Evolutionary conservation across 2,797 vertebrate species (phyloP).

Genomic region (Arremon brunneinucha): DNA sequence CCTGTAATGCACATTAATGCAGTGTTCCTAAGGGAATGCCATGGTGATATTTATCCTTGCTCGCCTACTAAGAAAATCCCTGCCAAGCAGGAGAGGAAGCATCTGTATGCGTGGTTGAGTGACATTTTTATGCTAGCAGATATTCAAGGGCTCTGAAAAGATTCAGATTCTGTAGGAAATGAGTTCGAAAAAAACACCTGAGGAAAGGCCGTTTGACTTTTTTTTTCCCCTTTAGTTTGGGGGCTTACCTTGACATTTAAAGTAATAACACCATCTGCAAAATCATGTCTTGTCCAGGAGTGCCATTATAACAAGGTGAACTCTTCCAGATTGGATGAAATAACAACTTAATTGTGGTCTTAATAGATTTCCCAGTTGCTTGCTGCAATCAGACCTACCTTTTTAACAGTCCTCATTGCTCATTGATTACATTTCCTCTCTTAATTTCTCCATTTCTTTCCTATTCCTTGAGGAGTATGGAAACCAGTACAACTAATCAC

Average conservation of each 20-base stretch:
- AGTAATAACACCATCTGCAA: conserved; percentile 8
- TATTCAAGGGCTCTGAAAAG: neutral
- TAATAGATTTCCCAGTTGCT: conserved; percentile 19
- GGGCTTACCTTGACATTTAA: conserved; percentile 21
- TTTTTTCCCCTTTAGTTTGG: neutral
- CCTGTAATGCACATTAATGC: neutral
- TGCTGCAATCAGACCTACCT: conserved; percentile 8
- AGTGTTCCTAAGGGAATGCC: conserved; percentile 25
- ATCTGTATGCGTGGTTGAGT: conserved; percentile 18
- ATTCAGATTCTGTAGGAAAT: conserved; percentile 10
- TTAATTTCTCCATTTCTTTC: conserved; percentile 50
- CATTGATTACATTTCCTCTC: conserved; percentile 46
- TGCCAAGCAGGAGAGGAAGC: conserved; percentile 37
- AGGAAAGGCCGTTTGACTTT: neutral
- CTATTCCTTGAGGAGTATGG: conserved; percentile 13
- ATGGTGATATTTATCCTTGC: conserved; percentile 55
- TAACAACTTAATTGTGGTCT: conserved; percentile 22
- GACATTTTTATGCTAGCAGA: conserved; percentile 14
- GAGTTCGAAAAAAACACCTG: conserved; percentile 10
- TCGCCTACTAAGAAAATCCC: neutral
- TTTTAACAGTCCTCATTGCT: neutral
- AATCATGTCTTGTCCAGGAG: neutral
- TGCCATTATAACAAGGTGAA: neutral
- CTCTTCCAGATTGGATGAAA: neutral
- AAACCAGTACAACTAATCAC: conserved; percentile 37